These are phyloP conservation scores for Staurois parvus DNA, from an alignment of 2,797 vertebrate species.

Conservation along the genomic window DNA sequence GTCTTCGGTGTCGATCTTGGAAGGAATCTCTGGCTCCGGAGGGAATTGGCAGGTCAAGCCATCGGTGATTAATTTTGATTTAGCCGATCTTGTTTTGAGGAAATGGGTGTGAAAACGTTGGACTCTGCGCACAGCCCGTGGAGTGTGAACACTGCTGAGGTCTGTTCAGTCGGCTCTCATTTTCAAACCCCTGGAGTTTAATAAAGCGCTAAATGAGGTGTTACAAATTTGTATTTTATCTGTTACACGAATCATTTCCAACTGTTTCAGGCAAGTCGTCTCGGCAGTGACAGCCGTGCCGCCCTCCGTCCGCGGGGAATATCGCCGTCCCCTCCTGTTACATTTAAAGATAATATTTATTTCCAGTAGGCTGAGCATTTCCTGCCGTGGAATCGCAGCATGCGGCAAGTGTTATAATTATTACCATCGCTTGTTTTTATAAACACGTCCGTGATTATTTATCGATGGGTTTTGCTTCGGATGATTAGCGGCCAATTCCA, in stretches of 20 bases:
- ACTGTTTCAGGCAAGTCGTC: slow-evolving; percentile 67
- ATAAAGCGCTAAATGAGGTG: slow-evolving; percentile 78
- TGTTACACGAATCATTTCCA: slow-evolving; percentile 73
- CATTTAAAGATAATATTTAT: slow-evolving; percentile 42
- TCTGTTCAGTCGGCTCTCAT: slow-evolving; percentile 73
- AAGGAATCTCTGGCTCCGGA: slow-evolving; percentile 32
- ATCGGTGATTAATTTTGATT: slow-evolving; percentile 77
- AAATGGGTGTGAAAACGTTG: slow-evolving; percentile 43
- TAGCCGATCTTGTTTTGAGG: slow-evolving; percentile 70
- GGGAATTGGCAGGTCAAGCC: slow-evolving; percentile 75
- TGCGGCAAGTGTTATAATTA: background rate
- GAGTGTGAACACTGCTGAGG: slow-evolving; percentile 65
- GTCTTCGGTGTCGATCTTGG: slow-evolving; percentile 17
- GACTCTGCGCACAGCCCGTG: slow-evolving; percentile 31
- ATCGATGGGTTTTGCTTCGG: too few species aligned
- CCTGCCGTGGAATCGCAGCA: background rate
- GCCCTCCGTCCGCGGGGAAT: background rate
- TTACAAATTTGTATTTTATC: slow-evolving; percentile 74
- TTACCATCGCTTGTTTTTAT: too few species aligned
- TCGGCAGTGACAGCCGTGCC: slow-evolving; percentile 32
- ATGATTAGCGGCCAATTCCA: too few species aligned
- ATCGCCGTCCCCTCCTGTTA: background rate
- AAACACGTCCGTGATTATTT: too few species aligned
- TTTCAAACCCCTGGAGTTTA: slow-evolving; percentile 69
- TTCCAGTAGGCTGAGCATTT: slow-evolving; percentile 24